These are phyloP conservation scores for Tyto alba DNA, from an alignment of 2,113 vertebrate species.

Conservation along the genomic window DNA sequence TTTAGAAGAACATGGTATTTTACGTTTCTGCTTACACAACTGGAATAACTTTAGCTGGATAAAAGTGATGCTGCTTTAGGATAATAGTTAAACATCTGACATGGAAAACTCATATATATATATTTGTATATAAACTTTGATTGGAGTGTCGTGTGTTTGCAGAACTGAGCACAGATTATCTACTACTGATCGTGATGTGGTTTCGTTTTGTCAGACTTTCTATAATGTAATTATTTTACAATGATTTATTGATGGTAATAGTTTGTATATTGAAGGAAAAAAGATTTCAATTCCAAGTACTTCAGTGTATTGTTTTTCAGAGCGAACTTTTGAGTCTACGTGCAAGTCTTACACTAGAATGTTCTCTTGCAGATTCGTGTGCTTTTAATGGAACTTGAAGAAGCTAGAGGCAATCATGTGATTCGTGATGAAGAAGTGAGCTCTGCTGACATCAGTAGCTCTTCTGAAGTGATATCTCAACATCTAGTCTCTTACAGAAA, in stretches of 20 bases:
- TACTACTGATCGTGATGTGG: neutral
- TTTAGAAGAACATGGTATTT: neutral
- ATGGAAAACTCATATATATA: neutral
- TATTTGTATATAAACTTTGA: neutral
- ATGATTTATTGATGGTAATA: neutral
- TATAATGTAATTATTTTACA: neutral
- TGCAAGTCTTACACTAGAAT: neutral
- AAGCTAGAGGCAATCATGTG: conserved; percentile 93
- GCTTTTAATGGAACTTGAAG: conserved; percentile 92
- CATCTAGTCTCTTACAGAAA: conserved; percentile 93
- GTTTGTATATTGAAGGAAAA: neutral
- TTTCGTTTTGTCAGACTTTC: neutral
- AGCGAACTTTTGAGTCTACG: neutral
- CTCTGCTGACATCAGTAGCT: conserved; percentile 90
- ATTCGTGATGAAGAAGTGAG: conserved; percentile 85
- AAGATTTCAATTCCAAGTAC: neutral
- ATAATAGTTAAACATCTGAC: neutral
- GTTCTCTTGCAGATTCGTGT: conserved; percentile 81
- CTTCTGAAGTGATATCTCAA: conserved; percentile 93
- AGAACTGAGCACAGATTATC: neutral
- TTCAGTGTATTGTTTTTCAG: neutral
- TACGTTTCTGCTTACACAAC: neutral
- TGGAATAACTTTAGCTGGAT: neutral
- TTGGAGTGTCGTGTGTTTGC: neutral
- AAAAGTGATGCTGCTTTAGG: neutral